Base-by-base conservation (phyloP, 2,797 vertebrate genomes). In the Sebastes steindachneri region DNA sequence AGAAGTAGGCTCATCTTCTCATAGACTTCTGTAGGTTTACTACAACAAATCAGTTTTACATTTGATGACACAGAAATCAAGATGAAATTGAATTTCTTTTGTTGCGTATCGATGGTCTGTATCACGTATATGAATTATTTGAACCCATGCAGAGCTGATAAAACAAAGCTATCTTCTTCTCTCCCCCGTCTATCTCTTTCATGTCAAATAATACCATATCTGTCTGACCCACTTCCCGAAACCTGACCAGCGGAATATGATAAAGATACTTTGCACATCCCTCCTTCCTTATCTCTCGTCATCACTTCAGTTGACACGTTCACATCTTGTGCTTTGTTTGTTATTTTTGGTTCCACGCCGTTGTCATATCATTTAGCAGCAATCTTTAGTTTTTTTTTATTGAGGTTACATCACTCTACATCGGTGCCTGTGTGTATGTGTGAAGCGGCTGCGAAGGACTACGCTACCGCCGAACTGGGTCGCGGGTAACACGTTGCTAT, bases 401-500 rank as follows among this genome's bases (percentile, higher is more conserved):
- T 26, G 26, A 72, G 79, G 69, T 86, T 86, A 79, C 85, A 85
- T 88, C 88, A 81, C 63, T 89, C 75, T n/a, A 4, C 53, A 48
- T 71, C 35, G 2, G 11, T 28, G 62, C 41, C 35, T 63, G 68
- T 53, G 68, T 58, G 66, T 29, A 62, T 41, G 79, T 67, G 70
- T n/a, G 48, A 64, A 77, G 73, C 26, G 31, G 64, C 72, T 62
- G 68, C 23, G 37, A 77, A 86, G 75, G 62, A 79, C 86, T 73
- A 80, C 51, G 28, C 85, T 78, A 5, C 60, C 80, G 94, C 91
- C 95, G 95, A 96, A 96, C 92, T 98, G 97, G 97, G 96, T 97
- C 95, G 94, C 95, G 96, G 96, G 96, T 97, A 98, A 97, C 96
- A 93, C 90, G 96, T 95, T 97, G 95, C 97, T 93, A 98, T 97